Conservation (phyloP, 1,140 invertebrate genomes). For the Drosophila trapezifrons region DNA sequence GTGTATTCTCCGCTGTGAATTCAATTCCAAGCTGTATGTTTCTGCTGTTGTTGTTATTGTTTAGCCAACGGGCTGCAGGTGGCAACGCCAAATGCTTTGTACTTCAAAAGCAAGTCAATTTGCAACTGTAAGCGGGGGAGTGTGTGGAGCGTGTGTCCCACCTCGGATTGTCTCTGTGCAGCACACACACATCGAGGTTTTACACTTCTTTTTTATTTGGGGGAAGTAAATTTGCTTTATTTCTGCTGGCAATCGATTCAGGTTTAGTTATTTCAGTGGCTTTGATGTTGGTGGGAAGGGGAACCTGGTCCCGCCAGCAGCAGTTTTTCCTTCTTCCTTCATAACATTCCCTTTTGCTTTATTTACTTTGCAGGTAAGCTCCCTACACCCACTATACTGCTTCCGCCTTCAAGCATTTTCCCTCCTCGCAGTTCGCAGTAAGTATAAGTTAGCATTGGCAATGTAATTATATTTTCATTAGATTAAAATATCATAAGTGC, state of each 20-base stretch:
- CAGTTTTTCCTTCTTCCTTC: slow-evolving; percentile 11
- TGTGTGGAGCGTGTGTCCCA: slow-evolving; percentile 12
- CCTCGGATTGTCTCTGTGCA: slow-evolving; percentile 43
- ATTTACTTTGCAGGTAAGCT: slow-evolving; percentile 68
- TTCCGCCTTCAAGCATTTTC: not conserved
- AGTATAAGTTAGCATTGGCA: slow-evolving; percentile 58
- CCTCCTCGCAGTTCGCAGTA: slow-evolving; percentile 7
- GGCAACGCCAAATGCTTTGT: slow-evolving; percentile 68
- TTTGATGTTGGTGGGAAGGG: slow-evolving; percentile 61
- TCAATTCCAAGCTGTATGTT: slow-evolving; percentile 54
- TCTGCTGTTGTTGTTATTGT: slow-evolving; percentile 42
- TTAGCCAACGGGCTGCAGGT: slow-evolving; percentile 72
- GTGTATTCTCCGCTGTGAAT: slow-evolving; percentile 53
- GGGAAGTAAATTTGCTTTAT: slow-evolving; percentile 70
- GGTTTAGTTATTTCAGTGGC: slow-evolving; percentile 60
- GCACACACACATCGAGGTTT: too few relatives aligned
- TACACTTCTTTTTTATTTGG: slow-evolving; percentile 38
- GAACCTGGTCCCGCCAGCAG: slow-evolving; percentile 45
- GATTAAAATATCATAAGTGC: slow-evolving; percentile 71
- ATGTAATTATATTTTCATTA: slow-evolving; percentile 72
- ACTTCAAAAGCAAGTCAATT: slow-evolving; percentile 77
- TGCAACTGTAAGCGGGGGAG: slow-evolving; percentile 47
- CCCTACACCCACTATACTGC: not conserved
- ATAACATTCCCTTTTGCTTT: slow-evolving; percentile 39
- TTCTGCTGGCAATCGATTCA: slow-evolving; percentile 74